Percentiles rank a stretch among this genome's conserved stretches.
Evolutionary conservation across 1,140 invertebrate species (phyloP).

Genomic region (Drosophila prosaltans): DNA sequence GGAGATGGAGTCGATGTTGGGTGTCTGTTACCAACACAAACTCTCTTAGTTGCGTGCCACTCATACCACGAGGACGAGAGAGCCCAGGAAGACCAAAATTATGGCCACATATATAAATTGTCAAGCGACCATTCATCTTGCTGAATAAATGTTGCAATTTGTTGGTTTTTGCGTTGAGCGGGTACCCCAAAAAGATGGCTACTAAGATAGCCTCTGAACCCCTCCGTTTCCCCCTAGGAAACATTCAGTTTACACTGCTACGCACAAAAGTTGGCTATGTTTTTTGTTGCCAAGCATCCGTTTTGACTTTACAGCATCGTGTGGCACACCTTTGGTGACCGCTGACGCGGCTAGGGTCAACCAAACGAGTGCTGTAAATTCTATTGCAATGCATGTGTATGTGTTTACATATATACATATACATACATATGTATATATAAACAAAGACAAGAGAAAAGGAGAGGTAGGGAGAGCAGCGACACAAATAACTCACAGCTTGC

Average conservation of each 20-base stretch:
- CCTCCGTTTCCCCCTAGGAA: not conserved
- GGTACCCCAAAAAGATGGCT: slow-evolving; percentile 55
- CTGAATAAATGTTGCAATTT: slow-evolving; percentile 82
- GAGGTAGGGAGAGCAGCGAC: slow-evolving; percentile 41
- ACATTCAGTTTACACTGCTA: slow-evolving; percentile 28
- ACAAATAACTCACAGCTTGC: slow-evolving; percentile 75
- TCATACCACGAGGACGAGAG: slow-evolving; percentile 13
- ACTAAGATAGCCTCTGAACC: slow-evolving; percentile 52
- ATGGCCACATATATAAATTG: slow-evolving; percentile 80
- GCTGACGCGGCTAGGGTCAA: slow-evolving; percentile 27
- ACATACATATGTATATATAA: slow-evolving; percentile 5
- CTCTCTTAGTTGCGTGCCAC: not conserved
- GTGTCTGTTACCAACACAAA: not conserved
- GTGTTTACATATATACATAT: slow-evolving; percentile 9
- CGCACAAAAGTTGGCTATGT: slow-evolving; percentile 63
- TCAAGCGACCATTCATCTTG: slow-evolving; percentile 80
- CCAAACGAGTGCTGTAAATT: slow-evolving; percentile 61
- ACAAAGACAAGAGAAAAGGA: not conserved
- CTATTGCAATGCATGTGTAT: slow-evolving; percentile 53
- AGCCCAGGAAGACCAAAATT: slow-evolving; percentile 58
- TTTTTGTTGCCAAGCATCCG: slow-evolving; percentile 52
- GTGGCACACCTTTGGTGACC: slow-evolving; percentile 66
- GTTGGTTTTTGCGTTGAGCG: slow-evolving; percentile 66
- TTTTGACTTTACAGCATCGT: slow-evolving; percentile 48
- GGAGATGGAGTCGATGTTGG: slow-evolving; percentile 1